Conservation (phyloP, 2,797 vertebrate genomes). For the Oreortyx pictus region DNA sequence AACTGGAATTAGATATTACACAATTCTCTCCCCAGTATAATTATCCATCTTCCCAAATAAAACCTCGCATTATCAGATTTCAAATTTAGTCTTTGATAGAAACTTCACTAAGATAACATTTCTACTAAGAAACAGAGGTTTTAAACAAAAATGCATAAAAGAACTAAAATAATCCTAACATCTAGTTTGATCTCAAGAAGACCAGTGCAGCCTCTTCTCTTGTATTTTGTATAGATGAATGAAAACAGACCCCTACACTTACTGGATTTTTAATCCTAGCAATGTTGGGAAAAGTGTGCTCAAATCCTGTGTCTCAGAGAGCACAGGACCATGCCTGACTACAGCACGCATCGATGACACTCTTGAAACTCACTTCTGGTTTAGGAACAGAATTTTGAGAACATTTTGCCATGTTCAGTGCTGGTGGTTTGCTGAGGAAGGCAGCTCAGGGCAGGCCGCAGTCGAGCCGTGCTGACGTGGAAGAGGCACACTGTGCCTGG, state of each 20-base stretch:
- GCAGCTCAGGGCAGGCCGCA: conserved; percentile 39
- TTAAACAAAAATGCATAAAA: neutral
- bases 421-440: conserved; percentile 34
- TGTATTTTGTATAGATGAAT: neutral
- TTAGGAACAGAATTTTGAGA: conserved; percentile 7
- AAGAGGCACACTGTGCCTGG: conserved; percentile 59
- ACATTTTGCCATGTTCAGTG: neutral
- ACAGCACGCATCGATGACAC: neutral
- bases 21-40: neutral
- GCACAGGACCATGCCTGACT: neutral
- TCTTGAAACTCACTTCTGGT: neutral
- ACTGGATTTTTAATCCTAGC: neutral
- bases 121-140: neutral
- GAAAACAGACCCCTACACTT: neutral
- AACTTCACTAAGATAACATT: neutral
- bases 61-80: neutral
- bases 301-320: neutral
- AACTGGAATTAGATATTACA: neutral
- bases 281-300: neutral
- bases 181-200: neutral
- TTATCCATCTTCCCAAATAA: neutral
- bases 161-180: neutral
- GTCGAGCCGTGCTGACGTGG: conserved; percentile 63
- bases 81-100: neutral
- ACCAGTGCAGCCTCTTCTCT: neutral